Conservation (phyloP, 2,797 vertebrate species). For the Oceanodroma leucorhoa region DNA sequence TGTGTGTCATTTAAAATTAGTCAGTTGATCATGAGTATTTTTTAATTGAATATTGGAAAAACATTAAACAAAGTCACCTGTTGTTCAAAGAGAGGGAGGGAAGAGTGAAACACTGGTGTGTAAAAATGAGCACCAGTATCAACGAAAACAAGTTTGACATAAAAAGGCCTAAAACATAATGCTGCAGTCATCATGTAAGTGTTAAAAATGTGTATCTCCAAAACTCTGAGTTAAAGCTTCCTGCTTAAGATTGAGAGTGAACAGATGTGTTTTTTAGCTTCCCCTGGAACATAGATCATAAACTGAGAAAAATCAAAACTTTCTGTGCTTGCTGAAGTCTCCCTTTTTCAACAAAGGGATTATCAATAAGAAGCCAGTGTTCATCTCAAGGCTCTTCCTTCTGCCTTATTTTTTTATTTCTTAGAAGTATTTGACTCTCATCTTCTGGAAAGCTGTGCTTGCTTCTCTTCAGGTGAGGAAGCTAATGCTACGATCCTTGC, state of each 20-base stretch:
- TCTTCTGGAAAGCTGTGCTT: background rate
- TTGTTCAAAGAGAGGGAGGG: background rate
- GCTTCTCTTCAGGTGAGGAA: background rate
- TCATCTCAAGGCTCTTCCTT: background rate
- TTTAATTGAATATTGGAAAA: background rate
- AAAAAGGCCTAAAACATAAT: background rate
- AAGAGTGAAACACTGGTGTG: background rate
- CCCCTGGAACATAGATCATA: background rate
- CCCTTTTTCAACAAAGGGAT: background rate
- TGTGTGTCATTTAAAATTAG: background rate
- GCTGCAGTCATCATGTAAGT: background rate
- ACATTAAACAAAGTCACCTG: background rate
- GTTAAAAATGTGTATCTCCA: background rate
- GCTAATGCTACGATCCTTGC: background rate
- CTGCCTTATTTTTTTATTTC: background rate
- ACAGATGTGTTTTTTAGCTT: background rate
- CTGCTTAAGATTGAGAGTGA: background rate
- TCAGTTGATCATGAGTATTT: background rate
- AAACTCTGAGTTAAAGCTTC: background rate
- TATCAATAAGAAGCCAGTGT: background rate
- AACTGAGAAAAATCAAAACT: conserved; percentile 26
- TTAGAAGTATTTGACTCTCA: background rate
- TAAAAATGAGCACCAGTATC: background rate
- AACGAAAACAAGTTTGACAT: background rate
- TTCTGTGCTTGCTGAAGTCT: background rate